Base-by-base conservation (phyloP, 2,888 invertebrate species). In the Lordiphosa andalusiaca region DNA sequence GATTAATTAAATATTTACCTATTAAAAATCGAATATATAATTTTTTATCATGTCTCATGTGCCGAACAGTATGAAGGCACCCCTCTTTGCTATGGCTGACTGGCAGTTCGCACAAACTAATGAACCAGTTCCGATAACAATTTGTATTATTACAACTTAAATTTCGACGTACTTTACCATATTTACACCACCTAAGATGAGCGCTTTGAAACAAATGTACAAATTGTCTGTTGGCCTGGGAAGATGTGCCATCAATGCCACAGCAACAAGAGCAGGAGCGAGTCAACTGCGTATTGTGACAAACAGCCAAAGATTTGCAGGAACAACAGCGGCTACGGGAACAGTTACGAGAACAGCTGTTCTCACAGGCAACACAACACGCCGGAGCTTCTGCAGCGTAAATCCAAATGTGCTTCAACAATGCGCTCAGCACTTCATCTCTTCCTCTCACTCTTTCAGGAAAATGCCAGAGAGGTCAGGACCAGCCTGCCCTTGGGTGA, bases 401-500 rank as follows among this genome's bases (percentile, higher is more conserved):
- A 70, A 57, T 53, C 6, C 12, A 7, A 1, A 7, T 6, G n/a
- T 12, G 5, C 21, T 35, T 12, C 0, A 38, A 9, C 9, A 4
- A 5, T 21, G 23, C 5, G 4, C 6, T 33, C 7, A 36, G 4
- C 9, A 12, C 6, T 21, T 12, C 6, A 39, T 36, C 13, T 9
- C 35, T 23, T 0, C n/a, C 4, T 4, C 35, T 23, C 1, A n/a
- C 4, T 4, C 10, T 13, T 6, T 2, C 9, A 71, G 71, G 36
- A 58, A n/a, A 35, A 71, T 66, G 67, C 6, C 2, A 4, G 30
- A 30, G 30, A 10, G 30, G 63, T 53, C 5, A 63, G 23, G 23
- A 82, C 55, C 1, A 66, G 64, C 37, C 42, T 82, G 12, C 84
- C 86, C 0, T 39, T 88, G 44, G 85, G 70, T 0, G 62, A 86